A percentile compares a stretch with the other conserved stretches of the same genome.
Evolutionary conservation across 1,140 invertebrate genomes (phyloP).

Genomic region (Vollenhovia emeryi): DNA sequence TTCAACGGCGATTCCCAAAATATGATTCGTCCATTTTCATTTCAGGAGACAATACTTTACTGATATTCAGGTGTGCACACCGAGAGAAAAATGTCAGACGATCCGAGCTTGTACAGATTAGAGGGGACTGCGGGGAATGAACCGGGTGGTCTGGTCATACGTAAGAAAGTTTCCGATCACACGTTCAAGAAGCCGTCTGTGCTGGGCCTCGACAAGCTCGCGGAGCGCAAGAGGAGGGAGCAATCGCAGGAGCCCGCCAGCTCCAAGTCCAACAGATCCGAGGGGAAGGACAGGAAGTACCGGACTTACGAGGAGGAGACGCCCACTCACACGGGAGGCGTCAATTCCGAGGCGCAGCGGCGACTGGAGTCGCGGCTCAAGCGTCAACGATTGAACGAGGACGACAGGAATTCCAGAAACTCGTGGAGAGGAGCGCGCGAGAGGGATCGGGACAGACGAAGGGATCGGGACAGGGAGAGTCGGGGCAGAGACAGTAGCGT

Average conservation of each 20-base stretch:
- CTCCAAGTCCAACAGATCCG: constrained; percentile 76
- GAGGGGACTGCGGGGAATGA: constrained; percentile 91
- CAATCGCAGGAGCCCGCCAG: constrained; percentile 73
- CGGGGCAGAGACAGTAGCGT: constrained; percentile 76
- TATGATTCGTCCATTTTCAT: not conserved
- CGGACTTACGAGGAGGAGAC: constrained; percentile 93
- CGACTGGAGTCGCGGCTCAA: constrained; percentile 89
- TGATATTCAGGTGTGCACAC: not conserved
- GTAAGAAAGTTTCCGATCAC: constrained; percentile 89
- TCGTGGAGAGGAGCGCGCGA: constrained; percentile 73
- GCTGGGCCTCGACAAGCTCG: constrained; percentile 95
- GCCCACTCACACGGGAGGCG: constrained; percentile 96
- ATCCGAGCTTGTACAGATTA: constrained; percentile 90
- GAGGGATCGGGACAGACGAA: constrained; percentile 74
- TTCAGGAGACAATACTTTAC: constrained; percentile 7
- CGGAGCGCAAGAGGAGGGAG: constrained; percentile 90
- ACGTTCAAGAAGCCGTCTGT: constrained; percentile 94
- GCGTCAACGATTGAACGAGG: constrained; percentile 85
- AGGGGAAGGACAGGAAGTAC: constrained; percentile 88
- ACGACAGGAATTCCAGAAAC: constrained; percentile 67
- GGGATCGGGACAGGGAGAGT: constrained; percentile 75
- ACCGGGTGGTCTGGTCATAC: constrained; percentile 93
- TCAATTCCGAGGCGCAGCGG: constrained; percentile 92
- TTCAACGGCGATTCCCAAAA: not conserved
- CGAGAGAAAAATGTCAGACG: constrained; percentile 71